Evolutionary conservation across 2,888 invertebrate genomes (phyloP).

Genomic region (Prosapia bicincta): DNA sequence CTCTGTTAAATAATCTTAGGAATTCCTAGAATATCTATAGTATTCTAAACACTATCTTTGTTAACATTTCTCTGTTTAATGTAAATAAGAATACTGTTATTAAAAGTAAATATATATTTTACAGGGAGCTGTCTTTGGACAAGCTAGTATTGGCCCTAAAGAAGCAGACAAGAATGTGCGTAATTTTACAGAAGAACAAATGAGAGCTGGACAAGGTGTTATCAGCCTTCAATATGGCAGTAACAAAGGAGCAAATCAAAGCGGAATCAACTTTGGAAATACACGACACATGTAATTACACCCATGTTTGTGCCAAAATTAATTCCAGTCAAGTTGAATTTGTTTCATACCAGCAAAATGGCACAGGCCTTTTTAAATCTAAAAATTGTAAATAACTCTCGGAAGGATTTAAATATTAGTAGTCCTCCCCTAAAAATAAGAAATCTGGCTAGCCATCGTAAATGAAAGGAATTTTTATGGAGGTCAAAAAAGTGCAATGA

Average conservation of each 20-base stretch:
- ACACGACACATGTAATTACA: conserved; percentile 88
- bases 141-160: conserved; percentile 91
- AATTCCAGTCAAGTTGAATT: not conserved
- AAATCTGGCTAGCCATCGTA: not conserved
- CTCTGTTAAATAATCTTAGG: too few species aligned
- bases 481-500: not conserved
- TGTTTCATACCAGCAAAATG: not conserved
- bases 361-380: not conserved
- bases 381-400: not conserved
- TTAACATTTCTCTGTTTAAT: too few species aligned
- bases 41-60: too few species aligned
- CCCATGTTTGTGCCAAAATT: not conserved
- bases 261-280: conserved; percentile 95
- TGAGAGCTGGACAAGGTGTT: conserved; percentile 87
- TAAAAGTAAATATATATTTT: too few species aligned
- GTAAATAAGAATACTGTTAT: conserved; percentile 3
- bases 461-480: not conserved
- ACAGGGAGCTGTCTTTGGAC: conserved; percentile 75
- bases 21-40: too few species aligned
- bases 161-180: conserved; percentile 94
- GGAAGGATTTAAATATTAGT: not conserved
- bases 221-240: conserved; percentile 95
- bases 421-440: not conserved
- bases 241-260: conserved; percentile 96
- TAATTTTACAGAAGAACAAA: conserved; percentile 90